These are phyloP conservation scores for Sinocyclocheilus anophthalmus DNA, from an alignment of 2,113 vertebrate species.

Conservation along the genomic window DNA sequence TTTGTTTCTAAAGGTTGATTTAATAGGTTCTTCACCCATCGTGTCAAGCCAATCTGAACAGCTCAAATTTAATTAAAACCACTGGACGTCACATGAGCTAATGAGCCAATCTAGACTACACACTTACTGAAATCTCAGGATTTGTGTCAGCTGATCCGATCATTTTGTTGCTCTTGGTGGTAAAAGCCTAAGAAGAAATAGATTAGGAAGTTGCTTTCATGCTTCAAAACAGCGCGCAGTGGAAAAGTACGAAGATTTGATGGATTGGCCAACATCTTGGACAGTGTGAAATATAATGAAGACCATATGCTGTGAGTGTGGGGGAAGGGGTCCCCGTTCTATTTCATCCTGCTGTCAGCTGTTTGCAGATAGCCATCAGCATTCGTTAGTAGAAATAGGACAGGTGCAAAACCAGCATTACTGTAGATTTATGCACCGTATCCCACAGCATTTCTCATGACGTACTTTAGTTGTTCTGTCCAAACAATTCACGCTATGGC, in stretches of 20 bases:
- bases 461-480: neutral
- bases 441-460: slow-evolving; percentile 8
- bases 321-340: neutral
- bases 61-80: neutral
- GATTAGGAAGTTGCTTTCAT: neutral
- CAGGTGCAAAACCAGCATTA: slow-evolving; percentile 39
- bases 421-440: neutral
- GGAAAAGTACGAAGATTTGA: slow-evolving; percentile 34
- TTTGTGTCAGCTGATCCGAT: neutral
- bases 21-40: neutral
- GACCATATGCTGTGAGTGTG: slow-evolving; percentile 48
- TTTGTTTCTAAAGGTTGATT: slow-evolving; percentile 6
- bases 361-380: neutral
- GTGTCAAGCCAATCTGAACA: neutral
- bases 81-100: neutral
- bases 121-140: slow-evolving; percentile 6
- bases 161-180: neutral
- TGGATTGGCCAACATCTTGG: slow-evolving; percentile 57
- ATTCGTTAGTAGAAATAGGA: neutral
- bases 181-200: neutral
- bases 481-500: neutral
- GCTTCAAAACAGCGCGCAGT: slow-evolving; percentile 13
- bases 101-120: neutral
- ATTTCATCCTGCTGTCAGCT: slow-evolving; percentile 20
- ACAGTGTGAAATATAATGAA: slow-evolving; percentile 53